Evolutionary conservation across 2,888 invertebrate species (phyloP).

Genomic region (Apodemia hepburni): DNA sequence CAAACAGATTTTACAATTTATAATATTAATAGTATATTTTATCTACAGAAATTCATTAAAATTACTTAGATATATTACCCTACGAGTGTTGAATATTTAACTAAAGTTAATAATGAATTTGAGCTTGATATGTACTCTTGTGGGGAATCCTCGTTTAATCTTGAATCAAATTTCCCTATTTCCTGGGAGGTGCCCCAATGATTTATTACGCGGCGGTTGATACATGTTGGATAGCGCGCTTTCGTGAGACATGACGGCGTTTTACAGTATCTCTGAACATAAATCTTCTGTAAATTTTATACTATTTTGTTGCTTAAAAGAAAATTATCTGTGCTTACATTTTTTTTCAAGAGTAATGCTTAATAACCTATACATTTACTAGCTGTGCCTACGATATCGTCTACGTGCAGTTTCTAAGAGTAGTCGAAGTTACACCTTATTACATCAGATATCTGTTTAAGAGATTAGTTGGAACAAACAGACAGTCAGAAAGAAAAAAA

Average conservation of each 20-base stretch:
- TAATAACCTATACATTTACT: too few relatives aligned
- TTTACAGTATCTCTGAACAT: slow-evolving; percentile 6
- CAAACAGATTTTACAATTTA: too few relatives aligned
- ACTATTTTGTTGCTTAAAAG: slow-evolving; percentile 3
- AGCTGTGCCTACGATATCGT: too few relatives aligned
- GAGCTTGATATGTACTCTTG: background rate
- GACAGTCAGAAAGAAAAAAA: too few relatives aligned
- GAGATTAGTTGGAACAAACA: too few relatives aligned
- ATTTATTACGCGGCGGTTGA: slow-evolving; percentile 5
- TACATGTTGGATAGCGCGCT: slow-evolving; percentile 9
- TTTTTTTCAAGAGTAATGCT: too few relatives aligned
- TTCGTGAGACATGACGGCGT: slow-evolving; percentile 9
- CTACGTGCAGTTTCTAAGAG: too few relatives aligned
- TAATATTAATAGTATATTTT: background rate
- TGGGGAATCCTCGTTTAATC: slow-evolving; percentile 3
- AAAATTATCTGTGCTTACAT: background rate
- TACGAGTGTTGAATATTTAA: background rate
- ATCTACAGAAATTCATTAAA: background rate
- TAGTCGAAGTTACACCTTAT: too few relatives aligned
- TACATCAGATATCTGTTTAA: too few relatives aligned
- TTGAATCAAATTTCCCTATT: slow-evolving; percentile 13
- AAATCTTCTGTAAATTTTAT: slow-evolving; percentile 5
- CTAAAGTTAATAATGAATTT: background rate
- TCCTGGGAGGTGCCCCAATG: slow-evolving; percentile 9
- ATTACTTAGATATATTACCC: background rate